Percentiles rank a stretch among this genome's conserved stretches.
These are phyloP conservation scores for Bos javanicus DNA, from an alignment of 2,113 vertebrate species.

Conservation along the genomic window DNA sequence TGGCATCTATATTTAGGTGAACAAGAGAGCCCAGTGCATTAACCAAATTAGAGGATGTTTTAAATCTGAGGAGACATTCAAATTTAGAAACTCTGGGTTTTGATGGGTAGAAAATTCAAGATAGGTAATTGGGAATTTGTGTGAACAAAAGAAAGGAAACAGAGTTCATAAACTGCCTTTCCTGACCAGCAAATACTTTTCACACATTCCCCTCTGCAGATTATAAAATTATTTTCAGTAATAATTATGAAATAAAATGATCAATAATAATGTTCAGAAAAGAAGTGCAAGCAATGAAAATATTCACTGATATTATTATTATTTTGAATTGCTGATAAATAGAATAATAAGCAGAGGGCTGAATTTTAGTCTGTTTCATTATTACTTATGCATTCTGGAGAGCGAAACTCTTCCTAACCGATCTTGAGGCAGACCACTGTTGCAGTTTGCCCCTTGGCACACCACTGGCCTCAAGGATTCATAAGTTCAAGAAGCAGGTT, in stretches of 20 bases:
- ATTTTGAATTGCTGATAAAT: not conserved
- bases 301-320: not conserved
- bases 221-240: not conserved
- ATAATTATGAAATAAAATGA: not conserved
- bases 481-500: not conserved
- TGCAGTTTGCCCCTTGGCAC: not conserved
- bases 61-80: not conserved
- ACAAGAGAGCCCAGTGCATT: not conserved
- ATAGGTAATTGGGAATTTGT: not conserved
- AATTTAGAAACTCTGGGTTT: not conserved
- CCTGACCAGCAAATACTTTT: not conserved
- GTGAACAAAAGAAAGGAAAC: not conserved
- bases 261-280: not conserved
- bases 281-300: not conserved
- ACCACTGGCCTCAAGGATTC: not conserved
- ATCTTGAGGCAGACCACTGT: not conserved
- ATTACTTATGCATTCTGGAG: not conserved
- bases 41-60: not conserved
- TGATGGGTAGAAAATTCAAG: not conserved
- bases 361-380: not conserved
- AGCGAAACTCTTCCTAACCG: not conserved
- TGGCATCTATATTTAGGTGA: not conserved
- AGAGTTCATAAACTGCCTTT: not conserved
- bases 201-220: accelerated
- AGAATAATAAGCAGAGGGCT: not conserved